phyloP scores from a whole-genome alignment of 2,797 vertebrate genomes.

The Neosilurus mollespiculum region DNA sequence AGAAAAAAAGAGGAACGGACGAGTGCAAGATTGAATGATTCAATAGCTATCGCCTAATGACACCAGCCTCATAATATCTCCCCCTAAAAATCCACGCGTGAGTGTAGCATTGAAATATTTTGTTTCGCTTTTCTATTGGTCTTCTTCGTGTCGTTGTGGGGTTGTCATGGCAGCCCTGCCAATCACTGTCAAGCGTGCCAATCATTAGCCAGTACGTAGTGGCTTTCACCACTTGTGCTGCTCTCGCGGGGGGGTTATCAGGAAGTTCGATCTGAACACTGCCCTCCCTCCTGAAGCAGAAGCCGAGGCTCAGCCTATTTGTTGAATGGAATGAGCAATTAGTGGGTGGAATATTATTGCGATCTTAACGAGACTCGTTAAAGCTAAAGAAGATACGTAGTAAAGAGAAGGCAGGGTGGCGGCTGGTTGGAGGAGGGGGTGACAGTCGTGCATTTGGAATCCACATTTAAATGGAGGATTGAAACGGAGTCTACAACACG shows the following conservation, averaged over 20 bases:
- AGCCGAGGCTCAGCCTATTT: slow-evolving; percentile 82
- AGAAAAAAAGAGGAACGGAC: slow-evolving; percentile 82
- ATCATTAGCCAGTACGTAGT: slow-evolving; percentile 99
- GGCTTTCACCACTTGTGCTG: slow-evolving; percentile 93
- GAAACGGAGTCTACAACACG: slow-evolving; percentile 77
- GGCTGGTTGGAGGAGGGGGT: slow-evolving; percentile 57
- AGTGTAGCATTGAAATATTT: slow-evolving; percentile 99
- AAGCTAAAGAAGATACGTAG: slow-evolving; percentile 85
- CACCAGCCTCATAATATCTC: slow-evolving; percentile 99
- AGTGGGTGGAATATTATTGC: slow-evolving; percentile 90
- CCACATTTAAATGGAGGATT: slow-evolving; percentile 76
- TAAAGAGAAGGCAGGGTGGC: slow-evolving; percentile 71
- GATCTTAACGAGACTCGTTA: slow-evolving; percentile 87
- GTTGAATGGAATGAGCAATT: slow-evolving; percentile 94
- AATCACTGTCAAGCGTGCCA: slow-evolving; percentile 99
- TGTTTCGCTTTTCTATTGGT: slow-evolving; percentile 99
- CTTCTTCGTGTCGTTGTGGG: slow-evolving; percentile 96
- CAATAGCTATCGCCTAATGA: slow-evolving; percentile 99
- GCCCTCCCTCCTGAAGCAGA: slow-evolving; percentile 70
- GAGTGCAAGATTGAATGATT: slow-evolving; percentile 93
- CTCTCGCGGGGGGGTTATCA: slow-evolving; percentile 76
- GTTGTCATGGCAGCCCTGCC: slow-evolving; percentile 99
- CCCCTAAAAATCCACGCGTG: slow-evolving; percentile 98
- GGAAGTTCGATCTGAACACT: slow-evolving; percentile 77
- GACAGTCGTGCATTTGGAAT: slow-evolving; percentile 72